Base-by-base conservation (phyloP, 2,797 vertebrate species). In the Danio tinwini region DNA sequence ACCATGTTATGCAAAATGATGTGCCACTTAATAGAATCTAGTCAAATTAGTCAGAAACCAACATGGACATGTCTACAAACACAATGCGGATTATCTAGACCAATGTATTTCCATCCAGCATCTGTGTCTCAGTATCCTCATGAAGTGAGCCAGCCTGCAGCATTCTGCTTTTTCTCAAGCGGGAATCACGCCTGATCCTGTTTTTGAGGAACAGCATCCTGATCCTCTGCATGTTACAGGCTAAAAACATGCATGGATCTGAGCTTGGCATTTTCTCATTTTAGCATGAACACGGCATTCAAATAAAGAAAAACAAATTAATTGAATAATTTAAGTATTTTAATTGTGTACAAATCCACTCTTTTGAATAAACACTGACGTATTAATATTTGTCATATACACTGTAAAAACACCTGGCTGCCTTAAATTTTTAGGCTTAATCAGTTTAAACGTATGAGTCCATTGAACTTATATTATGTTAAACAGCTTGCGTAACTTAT, bases 211-310 rank as follows among this genome's bases (percentile, higher is more conserved):
- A 68, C 53, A 40, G 17, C 63, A 49, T 10, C 39, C n/a, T 55
- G 40, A 77, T 77, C 42, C 19, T 68, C 40, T 58, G 16, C 11
- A 3, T 67, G 17, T 72, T 56, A 53, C 4, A 0, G 6, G n/a
- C 62, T 45, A 50, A 16, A 76, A 53, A 64, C 50, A 45, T 16
- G 39, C 13, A 65, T 68, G 63, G 44, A 49, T 77, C 58, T 77
- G 64, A 13, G 19, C 29, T 7, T 58, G 40, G 5, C 42, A 56
- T 1, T 10, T 59, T 77, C 17, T 69, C 5, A 49, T 56, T 39
- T 67, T 10, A 21, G 29, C 29, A 3, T 29, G 29, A 29, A 29
- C 29, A 29, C 29, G 29, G 29, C 29, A 29, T 29, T 29, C 29
- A 29, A 29, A 29, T 29, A 29, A 29, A 29, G 29, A 3, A 1